Evolutionary conservation across 1,140 invertebrate species (phyloP).

Genomic region (Dendroctonus valens): DNA sequence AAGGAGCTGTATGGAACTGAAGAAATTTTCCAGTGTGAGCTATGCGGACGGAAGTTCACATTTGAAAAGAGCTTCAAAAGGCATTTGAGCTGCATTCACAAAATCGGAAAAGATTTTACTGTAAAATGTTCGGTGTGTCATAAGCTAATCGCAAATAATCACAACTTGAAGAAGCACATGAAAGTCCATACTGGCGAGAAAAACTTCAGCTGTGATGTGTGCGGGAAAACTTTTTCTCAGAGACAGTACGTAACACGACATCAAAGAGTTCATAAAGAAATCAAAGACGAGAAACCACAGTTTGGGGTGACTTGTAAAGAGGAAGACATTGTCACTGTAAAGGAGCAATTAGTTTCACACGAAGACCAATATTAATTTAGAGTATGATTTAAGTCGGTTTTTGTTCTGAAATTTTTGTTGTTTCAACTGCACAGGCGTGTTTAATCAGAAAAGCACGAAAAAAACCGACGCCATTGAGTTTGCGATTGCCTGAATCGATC

Average conservation of each 20-base stretch:
- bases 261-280: constrained; percentile 23
- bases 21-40: constrained; percentile 37
- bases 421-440: too few species aligned
- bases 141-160: constrained; percentile 42
- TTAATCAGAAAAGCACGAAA: too few species aligned
- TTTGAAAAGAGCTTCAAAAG: constrained; percentile 40
- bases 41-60: constrained; percentile 42
- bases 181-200: constrained; percentile 78
- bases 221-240: constrained; percentile 73
- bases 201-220: constrained; percentile 73
- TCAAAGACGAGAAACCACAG: constrained; percentile 9
- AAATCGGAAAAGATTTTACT: constrained; percentile 38
- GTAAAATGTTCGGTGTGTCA: constrained; percentile 41
- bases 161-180: constrained; percentile 54
- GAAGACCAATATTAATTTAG: too few species aligned
- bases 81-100: constrained; percentile 40
- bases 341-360: too few species aligned
- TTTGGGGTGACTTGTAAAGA: neutral
- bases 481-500: too few species aligned
- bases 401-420: too few species aligned
- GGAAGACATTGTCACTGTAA: too few species aligned
- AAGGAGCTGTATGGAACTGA: constrained; percentile 37
- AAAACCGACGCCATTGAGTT: too few species aligned
- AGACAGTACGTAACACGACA: constrained; percentile 27
- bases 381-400: too few species aligned